Evolutionary conservation across 2,113 vertebrate genomes (phyloP), one percentile per base, ranked within the genome.

Genomic region (Oryzias javanicus): DNA sequence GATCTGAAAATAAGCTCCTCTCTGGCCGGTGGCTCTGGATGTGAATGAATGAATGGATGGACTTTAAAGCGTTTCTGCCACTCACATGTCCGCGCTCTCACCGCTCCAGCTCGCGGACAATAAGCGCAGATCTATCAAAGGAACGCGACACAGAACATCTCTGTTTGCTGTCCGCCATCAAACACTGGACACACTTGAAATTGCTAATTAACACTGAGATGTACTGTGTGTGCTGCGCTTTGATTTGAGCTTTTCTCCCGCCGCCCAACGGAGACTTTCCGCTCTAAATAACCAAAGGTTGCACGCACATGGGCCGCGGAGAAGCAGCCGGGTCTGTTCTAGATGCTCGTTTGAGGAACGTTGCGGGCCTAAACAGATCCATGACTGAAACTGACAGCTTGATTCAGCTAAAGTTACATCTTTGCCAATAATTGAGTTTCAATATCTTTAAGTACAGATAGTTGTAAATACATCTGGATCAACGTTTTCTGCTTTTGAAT

Each of bases 261-360:
- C 69, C 52, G 70, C 81, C 77, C 81, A 40, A 64, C 82, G 81
- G 82, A 88, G 82, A 79, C 79, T 85, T 86, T 88, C 84, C 75
- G 68, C 84, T 86, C 84, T 79, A 76, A 78, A 81, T 84, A 84
- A 67, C 69, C 67, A 81, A 64, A 73, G 80, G 81, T 83, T 78
- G 64, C 78, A 81, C 81, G 81, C 85, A 87, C 81, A 82, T 86
- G 81, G 72, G 60, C 44, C 40, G 64, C 35, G 52, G 40, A 55
- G 64, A 63, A 64, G 60, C 6, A 12, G 59, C 53, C 4, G 25
- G 19, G 35, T 35, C 46, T 62, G 82, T 78, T 64, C 1, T 8
- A 75, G 67, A 63, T 57, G 58, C 76, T 80, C 67, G 64, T 49
- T 12, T 64, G 50, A 60, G 66, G 68, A 69, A 74, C 49, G 45